Base-by-base conservation (phyloP, 2,888 invertebrate species). In the Eueremaeus valkanovi region DNA sequence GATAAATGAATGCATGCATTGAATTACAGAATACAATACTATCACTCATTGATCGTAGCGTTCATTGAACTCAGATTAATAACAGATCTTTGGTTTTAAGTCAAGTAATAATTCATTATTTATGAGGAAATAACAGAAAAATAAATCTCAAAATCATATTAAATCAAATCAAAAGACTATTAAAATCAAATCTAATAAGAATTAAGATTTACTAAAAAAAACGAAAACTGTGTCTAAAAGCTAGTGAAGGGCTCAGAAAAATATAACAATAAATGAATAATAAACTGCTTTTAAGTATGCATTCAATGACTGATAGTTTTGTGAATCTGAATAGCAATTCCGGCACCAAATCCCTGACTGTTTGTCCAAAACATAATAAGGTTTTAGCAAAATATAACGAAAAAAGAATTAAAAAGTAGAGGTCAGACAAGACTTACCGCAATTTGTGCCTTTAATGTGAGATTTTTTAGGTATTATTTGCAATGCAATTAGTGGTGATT, bases 401-500 rank as follows among this genome's bases (percentile, higher is more conserved):
- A 63, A 63, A 5, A 9, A 63, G 29, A 63, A n/a, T 24, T 24
- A 31, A 66, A 36, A 66, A 36, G 16, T 33, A 66, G 66, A 66
- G 66, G 31, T 33, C 66, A 73, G 55, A 75, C 61, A 45, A 73
- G 76, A 78, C 76, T 76, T 76, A 78, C 78, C 77, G 75, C 66
- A 70, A 78, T 77, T 73, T 76, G 74, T 66, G 78, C 77, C 78
- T 78, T 78, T 75, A 78, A 75, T 77, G 68, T 55, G 55, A 24
- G 58, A 21, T 75, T 76, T 27, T 61, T 66, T 66, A 66, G 77
- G 75, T 73, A 74, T 76, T 76, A 75, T 75, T 73, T 77, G 79
- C 78, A 78, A 78, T 77, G 75, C 76, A 77, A 55, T 72, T 73
- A 78, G 76, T 74, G 75, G 75, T 77, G 77, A 78, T 78, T 63